Evolutionary conservation across 2,113 vertebrate genomes (phyloP).

Genomic region (Trichechus manatus): DNA sequence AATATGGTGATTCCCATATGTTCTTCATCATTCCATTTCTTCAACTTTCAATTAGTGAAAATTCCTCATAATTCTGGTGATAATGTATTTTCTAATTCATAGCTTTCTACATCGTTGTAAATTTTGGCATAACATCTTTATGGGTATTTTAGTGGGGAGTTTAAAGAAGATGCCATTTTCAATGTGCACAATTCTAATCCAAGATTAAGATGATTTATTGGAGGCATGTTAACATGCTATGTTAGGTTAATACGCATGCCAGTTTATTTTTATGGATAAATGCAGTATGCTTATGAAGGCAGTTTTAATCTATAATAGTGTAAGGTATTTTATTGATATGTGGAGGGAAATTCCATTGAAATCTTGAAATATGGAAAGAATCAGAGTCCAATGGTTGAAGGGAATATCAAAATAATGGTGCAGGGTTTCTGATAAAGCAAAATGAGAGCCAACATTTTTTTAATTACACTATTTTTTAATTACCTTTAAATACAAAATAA

Average conservation of each 20-base stretch:
- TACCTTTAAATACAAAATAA: background rate
- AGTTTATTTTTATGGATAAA: conserved; percentile 18
- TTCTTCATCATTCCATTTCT: background rate
- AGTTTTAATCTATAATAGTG: conserved; percentile 28
- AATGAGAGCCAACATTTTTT: background rate
- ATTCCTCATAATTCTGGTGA: background rate
- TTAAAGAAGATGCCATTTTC: background rate
- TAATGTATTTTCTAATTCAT: background rate
- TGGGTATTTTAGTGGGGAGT: conserved; percentile 21
- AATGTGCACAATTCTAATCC: conserved; percentile 17
- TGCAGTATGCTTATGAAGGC: background rate
- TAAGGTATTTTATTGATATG: conserved; percentile 33
- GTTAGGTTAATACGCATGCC: conserved; percentile 3
- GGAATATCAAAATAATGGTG: background rate
- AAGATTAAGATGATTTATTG: conserved; percentile 32
- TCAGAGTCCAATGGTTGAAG: background rate
- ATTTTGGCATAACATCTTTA: conserved; percentile 47
- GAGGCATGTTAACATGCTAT: conserved; percentile 5
- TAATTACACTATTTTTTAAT: background rate
- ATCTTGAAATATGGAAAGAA: background rate
- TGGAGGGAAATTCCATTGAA: background rate
- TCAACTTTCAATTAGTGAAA: conserved; percentile 10
- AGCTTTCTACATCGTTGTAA: conserved; percentile 37
- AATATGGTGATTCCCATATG: background rate
- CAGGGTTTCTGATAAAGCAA: background rate